These are phyloP conservation scores for Psilopsiagon aymara DNA, from an alignment of 2,113 vertebrate genomes.

Conservation along the genomic window DNA sequence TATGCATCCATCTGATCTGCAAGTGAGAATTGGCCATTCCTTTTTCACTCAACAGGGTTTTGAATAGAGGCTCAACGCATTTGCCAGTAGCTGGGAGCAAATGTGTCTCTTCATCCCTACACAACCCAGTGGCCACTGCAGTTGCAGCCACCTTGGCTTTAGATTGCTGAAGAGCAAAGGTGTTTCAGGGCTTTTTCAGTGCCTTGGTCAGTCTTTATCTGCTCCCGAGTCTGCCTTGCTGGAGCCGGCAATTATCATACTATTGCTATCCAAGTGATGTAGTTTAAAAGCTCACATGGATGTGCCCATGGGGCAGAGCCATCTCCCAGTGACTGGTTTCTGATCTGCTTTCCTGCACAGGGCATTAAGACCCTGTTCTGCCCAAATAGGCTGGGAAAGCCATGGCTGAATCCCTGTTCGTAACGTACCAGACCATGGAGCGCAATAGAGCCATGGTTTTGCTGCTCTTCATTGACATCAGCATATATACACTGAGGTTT, in stretches of 20 bases:
- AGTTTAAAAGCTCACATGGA: background rate
- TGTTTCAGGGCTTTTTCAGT: background rate
- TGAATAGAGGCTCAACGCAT: background rate
- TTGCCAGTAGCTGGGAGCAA: background rate
- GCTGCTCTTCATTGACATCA: background rate
- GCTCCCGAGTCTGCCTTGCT: background rate
- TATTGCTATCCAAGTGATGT: background rate
- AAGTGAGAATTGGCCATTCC: background rate
- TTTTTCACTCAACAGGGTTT: background rate
- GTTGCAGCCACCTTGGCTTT: background rate
- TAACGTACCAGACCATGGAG: background rate
- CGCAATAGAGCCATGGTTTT: background rate
- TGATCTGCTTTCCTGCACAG: background rate
- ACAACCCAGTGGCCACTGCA: background rate
- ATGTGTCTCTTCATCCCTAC: background rate
- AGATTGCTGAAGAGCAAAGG: background rate
- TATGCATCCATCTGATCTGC: background rate
- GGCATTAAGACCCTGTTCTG: background rate
- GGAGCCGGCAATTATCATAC: background rate
- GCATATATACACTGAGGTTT: background rate
- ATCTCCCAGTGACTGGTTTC: background rate
- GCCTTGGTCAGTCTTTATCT: fast-evolving
- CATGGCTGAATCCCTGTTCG: background rate
- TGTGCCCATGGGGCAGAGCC: background rate
- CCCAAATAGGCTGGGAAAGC: background rate